phyloP scores from a whole-genome alignment of 2,113 vertebrate species.

The Silurus meridionalis region DNA sequence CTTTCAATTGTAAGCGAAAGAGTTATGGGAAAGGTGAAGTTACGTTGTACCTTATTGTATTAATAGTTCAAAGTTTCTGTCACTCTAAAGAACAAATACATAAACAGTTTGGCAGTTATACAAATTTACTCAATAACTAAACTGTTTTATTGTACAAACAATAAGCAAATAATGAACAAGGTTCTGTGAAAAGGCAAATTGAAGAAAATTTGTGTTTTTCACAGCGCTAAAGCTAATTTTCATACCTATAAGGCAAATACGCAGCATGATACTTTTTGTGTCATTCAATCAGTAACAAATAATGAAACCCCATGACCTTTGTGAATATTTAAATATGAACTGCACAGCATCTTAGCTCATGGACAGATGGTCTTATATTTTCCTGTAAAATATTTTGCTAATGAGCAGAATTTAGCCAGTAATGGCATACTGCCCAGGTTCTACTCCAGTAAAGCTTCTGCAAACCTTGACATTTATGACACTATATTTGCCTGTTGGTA shows the following conservation, averaged over 20 bases:
- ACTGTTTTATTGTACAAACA: neutral
- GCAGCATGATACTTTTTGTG: neutral
- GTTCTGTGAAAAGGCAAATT: neutral
- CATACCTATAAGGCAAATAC: neutral
- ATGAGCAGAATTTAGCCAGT: neutral
- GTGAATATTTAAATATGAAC: slow-evolving; percentile 27
- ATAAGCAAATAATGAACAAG: neutral
- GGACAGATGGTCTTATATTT: slow-evolving; percentile 31
- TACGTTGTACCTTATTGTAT: slow-evolving; percentile 35
- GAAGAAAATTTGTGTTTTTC: neutral
- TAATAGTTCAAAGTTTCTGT: slow-evolving; percentile 48
- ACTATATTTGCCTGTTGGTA: neutral
- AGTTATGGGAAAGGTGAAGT: slow-evolving; percentile 23
- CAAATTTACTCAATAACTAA: slow-evolving; percentile 22
- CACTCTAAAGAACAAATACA: slow-evolving; percentile 44
- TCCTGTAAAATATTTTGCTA: slow-evolving; percentile 22
- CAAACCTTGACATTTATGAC: neutral
- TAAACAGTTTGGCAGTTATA: slow-evolving; percentile 14
- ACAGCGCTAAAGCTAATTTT: neutral
- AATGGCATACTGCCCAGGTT: slow-evolving; percentile 24
- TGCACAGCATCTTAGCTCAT: slow-evolving; percentile 18
- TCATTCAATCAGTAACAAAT: slow-evolving; percentile 19
- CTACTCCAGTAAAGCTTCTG: slow-evolving; percentile 26
- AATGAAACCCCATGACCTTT: slow-evolving; percentile 6
- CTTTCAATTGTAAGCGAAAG: neutral